These are phyloP conservation scores for Electrona antarctica DNA, from an alignment of 2,113 vertebrate species.

Conservation along the genomic window DNA sequence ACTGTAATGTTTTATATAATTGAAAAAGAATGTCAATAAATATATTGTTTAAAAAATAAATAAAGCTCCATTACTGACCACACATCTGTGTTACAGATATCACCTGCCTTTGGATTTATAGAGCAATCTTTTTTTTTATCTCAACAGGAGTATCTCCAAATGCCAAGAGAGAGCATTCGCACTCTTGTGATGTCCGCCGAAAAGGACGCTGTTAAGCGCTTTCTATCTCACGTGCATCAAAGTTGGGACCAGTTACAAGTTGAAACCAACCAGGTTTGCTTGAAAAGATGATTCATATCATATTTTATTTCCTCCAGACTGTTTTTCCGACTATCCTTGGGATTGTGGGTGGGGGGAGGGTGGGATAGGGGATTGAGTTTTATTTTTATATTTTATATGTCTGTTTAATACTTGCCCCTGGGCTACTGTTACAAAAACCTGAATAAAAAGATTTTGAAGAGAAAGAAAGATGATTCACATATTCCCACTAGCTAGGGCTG, in stretches of 20 bases:
- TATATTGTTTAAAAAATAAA: too few species aligned
- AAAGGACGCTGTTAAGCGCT: conserved; percentile 82
- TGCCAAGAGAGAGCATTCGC: conserved; percentile 85
- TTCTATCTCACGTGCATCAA: conserved; percentile 84
- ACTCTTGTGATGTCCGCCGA: conserved; percentile 85
- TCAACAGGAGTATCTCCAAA: conserved; percentile 83
- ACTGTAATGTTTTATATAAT: too few species aligned
- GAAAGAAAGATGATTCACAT: not conserved
- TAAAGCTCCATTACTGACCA: not conserved
- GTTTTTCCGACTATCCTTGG: too few species aligned
- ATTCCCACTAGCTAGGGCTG: not conserved
- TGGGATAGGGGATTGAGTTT: too few species aligned
- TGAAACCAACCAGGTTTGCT: conserved; percentile 74
- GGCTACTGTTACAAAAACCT: too few species aligned
- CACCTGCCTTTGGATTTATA: not conserved
- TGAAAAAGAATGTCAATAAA: too few species aligned
- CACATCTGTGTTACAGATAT: conserved; percentile 1
- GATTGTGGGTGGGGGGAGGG: too few species aligned
- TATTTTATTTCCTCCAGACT: too few species aligned
- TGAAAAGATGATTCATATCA: not conserved
- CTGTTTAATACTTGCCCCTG: too few species aligned
- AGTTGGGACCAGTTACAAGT: conserved; percentile 85
- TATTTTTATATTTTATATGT: too few species aligned
- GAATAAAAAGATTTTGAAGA: too few species aligned
- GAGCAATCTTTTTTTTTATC: conserved; percentile 6